Base-by-base conservation (phyloP, 2,888 invertebrate species). In the Lithophane ornitopus region DNA sequence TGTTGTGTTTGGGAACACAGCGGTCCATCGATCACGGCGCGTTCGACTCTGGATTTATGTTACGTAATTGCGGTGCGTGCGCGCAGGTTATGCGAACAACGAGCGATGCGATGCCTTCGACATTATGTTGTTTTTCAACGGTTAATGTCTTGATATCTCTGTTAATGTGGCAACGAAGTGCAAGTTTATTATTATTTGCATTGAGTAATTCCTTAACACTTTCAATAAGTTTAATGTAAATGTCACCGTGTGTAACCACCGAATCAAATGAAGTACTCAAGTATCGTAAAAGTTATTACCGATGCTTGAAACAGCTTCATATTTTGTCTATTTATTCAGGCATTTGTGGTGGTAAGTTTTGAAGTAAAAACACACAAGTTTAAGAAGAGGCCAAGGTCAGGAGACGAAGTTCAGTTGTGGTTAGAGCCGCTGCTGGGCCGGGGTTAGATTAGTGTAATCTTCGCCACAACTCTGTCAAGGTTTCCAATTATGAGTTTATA, bases 61-160 rank as follows among this genome's bases (percentile, higher is more conserved):
- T 93, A 92, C 93, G 94, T 95, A 95, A 95, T 95, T 95, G 93
- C 93, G 93, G 92, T 92, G 92, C 92, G 93, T 93, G 91, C 91
- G 92, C 85, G 85, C 88, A 83, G 73, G 65, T 85, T 83, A 71
- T 83, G 90, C 88, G 89, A 87, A 85, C 86, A 85, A 89, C 88
- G 87, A 85, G 77, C 84, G 88, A 87, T 89, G 77, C 84, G 88
- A 87, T 89, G 88, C 89, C 89, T 89, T 87, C 89, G 83, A 89
- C 90, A 92, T 93, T 93, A 92, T 92, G 92, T 92, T 93, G 92
- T 92, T 93, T 91, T 90, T 90, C 86, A 89, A 88, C 88, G 82
- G 91, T 92, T 92, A 91, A 93, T 92, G 91, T 89, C 91, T 91
- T 93, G 91, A 93, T 93, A 92, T 93, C 93, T 93, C 89, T 91